phyloP scores from a whole-genome alignment of 2,113 vertebrate genomes.

The Stomatorhinus ivindoensis region DNA sequence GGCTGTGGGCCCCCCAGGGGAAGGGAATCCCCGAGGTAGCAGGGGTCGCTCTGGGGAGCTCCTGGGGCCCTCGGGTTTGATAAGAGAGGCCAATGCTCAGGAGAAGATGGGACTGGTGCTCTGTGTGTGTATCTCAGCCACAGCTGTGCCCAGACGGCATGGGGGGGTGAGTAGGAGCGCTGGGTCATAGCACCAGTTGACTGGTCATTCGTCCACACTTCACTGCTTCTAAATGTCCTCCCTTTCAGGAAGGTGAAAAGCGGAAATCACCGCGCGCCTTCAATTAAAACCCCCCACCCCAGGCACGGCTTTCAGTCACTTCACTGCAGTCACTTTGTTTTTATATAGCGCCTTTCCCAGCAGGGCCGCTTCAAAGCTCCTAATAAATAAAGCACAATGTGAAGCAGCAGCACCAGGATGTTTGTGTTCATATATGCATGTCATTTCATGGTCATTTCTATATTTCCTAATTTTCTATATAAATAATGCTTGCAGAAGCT shows the following conservation, averaged over 20 bases:
- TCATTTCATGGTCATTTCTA: neutral
- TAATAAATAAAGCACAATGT: neutral
- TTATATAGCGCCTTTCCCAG: neutral
- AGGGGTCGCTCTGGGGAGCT: neutral
- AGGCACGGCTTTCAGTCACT: neutral
- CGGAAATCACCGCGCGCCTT: neutral
- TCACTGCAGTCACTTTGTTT: neutral
- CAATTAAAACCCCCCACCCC: slow-evolving; percentile 1
- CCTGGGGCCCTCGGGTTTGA: neutral
- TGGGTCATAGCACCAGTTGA: slow-evolving; percentile 9
- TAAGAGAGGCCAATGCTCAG: neutral
- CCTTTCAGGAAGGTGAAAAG: neutral
- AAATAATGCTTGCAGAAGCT: neutral
- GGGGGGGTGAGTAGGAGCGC: neutral
- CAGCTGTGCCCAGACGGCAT: neutral
- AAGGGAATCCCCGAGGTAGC: neutral
- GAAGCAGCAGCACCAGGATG: neutral
- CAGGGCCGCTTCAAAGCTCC: neutral
- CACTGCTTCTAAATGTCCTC: neutral
- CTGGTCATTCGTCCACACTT: slow-evolving; percentile 12
- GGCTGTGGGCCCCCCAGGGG: slow-evolving; percentile 11
- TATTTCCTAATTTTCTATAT: neutral
- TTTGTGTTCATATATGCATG: neutral
- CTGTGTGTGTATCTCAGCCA: slow-evolving; percentile 20
- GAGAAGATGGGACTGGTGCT: neutral